phyloP scores from a whole-genome alignment of 37 sponge, comb jelly and placozoan genomes.

The Beroe forskalii region DNA sequence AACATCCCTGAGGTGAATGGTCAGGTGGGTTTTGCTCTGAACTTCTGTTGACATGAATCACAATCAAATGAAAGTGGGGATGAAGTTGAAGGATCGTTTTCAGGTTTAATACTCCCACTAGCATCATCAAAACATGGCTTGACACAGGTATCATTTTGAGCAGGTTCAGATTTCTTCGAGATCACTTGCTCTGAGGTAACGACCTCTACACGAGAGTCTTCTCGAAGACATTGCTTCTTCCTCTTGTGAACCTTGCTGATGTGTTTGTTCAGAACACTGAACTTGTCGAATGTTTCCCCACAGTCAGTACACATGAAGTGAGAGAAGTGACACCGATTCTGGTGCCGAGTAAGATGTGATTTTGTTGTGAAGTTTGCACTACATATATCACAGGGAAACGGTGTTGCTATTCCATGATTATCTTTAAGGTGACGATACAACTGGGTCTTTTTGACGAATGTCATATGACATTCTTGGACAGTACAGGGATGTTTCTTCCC shows the following conservation, averaged over 20 bases:
- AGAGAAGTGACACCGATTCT: neutral
- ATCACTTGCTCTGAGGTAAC: too few species aligned
- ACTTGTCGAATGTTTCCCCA: constrained; percentile 34
- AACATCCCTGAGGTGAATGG: neutral
- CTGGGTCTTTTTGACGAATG: constrained; percentile 40
- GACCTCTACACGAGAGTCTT: too few species aligned
- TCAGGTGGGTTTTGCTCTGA: neutral
- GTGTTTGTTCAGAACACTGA: constrained; percentile 41
- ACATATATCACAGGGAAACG: constrained; percentile 22
- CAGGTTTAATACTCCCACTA: too few species aligned
- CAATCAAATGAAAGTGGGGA: too few species aligned
- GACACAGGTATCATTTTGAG: too few species aligned
- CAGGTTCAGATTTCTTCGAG: too few species aligned
- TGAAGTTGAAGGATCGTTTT: too few species aligned
- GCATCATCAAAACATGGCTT: too few species aligned
- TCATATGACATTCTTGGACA: neutral
- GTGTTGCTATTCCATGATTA: neutral
- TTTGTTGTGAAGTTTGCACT: constrained; percentile 7
- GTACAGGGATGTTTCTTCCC: constrained; percentile 18
- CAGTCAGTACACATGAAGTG: constrained; percentile 63
- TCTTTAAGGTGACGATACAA: neutral
- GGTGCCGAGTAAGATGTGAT: constrained; percentile 5
- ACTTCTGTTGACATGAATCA: too few species aligned
- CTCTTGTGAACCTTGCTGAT: constrained; percentile 20
- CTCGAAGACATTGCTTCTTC: neutral